Conservation (phyloP, 2,113 vertebrate genomes). For the Meriones unguiculatus region DNA sequence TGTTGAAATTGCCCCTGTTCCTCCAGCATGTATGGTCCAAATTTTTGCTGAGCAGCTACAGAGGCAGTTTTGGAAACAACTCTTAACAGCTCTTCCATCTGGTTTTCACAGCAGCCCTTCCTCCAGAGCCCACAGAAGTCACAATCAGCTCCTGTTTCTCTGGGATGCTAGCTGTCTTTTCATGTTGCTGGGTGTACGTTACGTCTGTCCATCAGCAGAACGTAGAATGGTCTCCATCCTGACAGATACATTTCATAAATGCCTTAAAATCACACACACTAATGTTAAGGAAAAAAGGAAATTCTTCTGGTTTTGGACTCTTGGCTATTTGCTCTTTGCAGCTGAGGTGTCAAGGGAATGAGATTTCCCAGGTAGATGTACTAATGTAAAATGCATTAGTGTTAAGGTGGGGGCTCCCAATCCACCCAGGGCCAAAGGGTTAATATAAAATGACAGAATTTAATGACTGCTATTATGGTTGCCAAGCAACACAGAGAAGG, state of each 20-base stretch:
- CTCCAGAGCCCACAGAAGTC: conserved; percentile 75
- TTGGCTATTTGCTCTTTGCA: conserved; percentile 81
- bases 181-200: conserved; percentile 80
- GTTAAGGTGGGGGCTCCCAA: conserved; percentile 85
- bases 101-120: conserved; percentile 77
- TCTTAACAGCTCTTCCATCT: conserved; percentile 75
- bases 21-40: conserved; percentile 4
- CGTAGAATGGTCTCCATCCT: conserved; percentile 75
- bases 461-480: conserved; percentile 89
- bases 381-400: conserved; percentile 86
- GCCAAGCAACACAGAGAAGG: conserved; percentile 85
- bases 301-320: conserved; percentile 71
- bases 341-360: conserved; percentile 77
- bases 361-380: conserved; percentile 84
- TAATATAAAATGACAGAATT: conserved; percentile 89
- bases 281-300: conserved; percentile 70
- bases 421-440: conserved; percentile 86
- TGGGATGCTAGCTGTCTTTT: conserved; percentile 83
- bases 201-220: conserved; percentile 85
- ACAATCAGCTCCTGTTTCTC: conserved; percentile 77
- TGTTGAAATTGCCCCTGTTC: conserved; percentile 52
- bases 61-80: conserved; percentile 67
- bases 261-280: conserved; percentile 77
- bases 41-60: conserved; percentile 49
- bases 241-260: conserved; percentile 81